A percentile compares a stretch with the other conserved stretches of the same genome.
phyloP scores from a whole-genome alignment of 1,140 invertebrate genomes.

The Adelges cooleyi region DNA sequence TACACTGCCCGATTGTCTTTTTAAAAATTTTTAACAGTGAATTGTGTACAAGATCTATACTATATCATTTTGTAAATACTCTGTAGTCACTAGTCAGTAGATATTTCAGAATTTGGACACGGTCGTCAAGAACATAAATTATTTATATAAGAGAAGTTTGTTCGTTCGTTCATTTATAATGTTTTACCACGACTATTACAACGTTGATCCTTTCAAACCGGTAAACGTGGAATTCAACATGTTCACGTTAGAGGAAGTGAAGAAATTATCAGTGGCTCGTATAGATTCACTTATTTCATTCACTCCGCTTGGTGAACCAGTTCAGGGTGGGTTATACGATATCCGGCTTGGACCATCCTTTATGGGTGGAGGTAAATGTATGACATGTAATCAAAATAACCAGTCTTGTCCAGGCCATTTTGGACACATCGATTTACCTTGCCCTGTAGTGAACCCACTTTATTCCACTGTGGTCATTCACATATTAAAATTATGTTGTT shows the following conservation, averaged over 20 bases:
- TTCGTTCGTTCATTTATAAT: not conserved
- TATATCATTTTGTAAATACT: too few species aligned
- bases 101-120: too few species aligned
- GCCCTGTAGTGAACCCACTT: constrained; percentile 84
- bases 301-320: constrained; percentile 70
- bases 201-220: constrained; percentile 26
- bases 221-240: constrained; percentile 17
- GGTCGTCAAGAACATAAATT: too few species aligned
- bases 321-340: constrained; percentile 78
- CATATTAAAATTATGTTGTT: constrained; percentile 55
- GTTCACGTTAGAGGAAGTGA: constrained; percentile 61
- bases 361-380: constrained; percentile 53
- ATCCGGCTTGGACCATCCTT: constrained; percentile 47
- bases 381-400: constrained; percentile 63
- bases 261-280: constrained; percentile 72
- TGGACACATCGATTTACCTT: constrained; percentile 85
- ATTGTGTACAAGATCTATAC: too few species aligned
- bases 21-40: too few species aligned
- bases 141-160: too few species aligned
- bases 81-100: too few species aligned
- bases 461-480: constrained; percentile 63
- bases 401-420: constrained; percentile 81
- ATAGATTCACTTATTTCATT: constrained; percentile 73
- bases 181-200: constrained; percentile 29
- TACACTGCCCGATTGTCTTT: too few species aligned